These are phyloP conservation scores for Dendrolimus kikuchii DNA, from an alignment of 1,140 invertebrate species.

Conservation along the genomic window DNA sequence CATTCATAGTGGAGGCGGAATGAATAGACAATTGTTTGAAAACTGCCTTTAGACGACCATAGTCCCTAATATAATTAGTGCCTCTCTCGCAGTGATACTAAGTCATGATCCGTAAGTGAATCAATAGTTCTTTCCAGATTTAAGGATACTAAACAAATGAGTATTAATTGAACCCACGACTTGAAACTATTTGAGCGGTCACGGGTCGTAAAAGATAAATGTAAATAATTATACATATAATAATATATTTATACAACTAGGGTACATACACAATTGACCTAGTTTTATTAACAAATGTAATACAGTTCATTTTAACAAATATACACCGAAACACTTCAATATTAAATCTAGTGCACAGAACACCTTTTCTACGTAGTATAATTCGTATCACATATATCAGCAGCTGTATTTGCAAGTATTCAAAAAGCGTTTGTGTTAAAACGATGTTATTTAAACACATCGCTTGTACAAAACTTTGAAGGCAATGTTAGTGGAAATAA, in stretches of 20 bases:
- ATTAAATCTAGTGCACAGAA: conserved; percentile 43
- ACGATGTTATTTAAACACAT: too few species aligned
- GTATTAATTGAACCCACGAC: not conserved
- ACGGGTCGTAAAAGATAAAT: conserved; percentile 11
- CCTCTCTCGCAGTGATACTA: conserved; percentile 12
- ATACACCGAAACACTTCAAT: conserved; percentile 41
- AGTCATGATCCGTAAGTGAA: conserved; percentile 1
- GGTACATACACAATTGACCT: conserved; percentile 21
- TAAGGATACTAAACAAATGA: not conserved
- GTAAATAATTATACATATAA: conserved; percentile 44
- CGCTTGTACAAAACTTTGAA: too few species aligned
- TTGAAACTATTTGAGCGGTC: conserved; percentile 1
- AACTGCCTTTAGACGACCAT: not conserved
- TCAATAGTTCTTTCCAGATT: conserved; percentile 9
- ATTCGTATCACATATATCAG: conserved; percentile 15
- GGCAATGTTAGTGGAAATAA: too few species aligned
- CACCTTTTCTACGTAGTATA: conserved; percentile 43
- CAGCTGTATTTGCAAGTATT: not conserved
- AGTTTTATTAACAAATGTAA: conserved; percentile 32
- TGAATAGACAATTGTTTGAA: not conserved
- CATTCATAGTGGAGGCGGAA: too few species aligned
- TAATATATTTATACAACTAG: conserved; percentile 24
- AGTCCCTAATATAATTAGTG: conserved; percentile 11
- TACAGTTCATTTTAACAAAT: conserved; percentile 32
- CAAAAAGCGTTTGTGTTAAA: too few species aligned